Evolutionary conservation across 2,888 invertebrate genomes (phyloP), one percentile per base, ranked within the genome.

Genomic region (Lepidochrysops patricia): DNA sequence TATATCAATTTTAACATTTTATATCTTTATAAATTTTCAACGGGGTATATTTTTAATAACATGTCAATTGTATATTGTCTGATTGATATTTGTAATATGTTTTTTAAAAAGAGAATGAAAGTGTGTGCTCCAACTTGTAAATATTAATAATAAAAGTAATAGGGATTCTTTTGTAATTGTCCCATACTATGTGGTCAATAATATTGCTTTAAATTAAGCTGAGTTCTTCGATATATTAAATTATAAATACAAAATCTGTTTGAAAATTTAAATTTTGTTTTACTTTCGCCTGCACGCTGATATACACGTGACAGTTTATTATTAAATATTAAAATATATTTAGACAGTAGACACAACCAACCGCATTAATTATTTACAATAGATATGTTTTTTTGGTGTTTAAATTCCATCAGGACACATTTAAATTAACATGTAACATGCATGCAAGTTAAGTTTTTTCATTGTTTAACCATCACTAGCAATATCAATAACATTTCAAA

Each of bases 51-150:
- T 27, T 27, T 26, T 52, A 54, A 54, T 54, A 54, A 54, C 27
- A 54, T 54, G 13, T 54, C 13, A 52, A 32, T 54, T 54, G 54
- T 67, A 74, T 82, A 85, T 84, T 85, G 84, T 84, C 85, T 72
- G 73, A 68, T 73, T 72, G 70, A 76, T 81, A 82, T 78, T 71
- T 74, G 75, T 79, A 77, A 77, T 43, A 43, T 13, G 19, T 43
- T 43, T 13, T 43, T 43, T 43, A 43, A 19, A 76, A 79, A 77
- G 69, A 72, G 70, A 63, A 69, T 68, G 68, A 71, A 67, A 70
- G 9, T 54, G 19, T 32, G 12, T 54, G 54, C 54, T 32, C 54
- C 19, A 54, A 54, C 54, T 54, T 54, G 54, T 54, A 54, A 54
- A 54, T 54, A 54, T 43, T 43, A 4, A 0, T 9, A 43, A 43